Conservation (phyloP, 1,140 invertebrate genomes). For the Vanessa atalanta region DNA sequence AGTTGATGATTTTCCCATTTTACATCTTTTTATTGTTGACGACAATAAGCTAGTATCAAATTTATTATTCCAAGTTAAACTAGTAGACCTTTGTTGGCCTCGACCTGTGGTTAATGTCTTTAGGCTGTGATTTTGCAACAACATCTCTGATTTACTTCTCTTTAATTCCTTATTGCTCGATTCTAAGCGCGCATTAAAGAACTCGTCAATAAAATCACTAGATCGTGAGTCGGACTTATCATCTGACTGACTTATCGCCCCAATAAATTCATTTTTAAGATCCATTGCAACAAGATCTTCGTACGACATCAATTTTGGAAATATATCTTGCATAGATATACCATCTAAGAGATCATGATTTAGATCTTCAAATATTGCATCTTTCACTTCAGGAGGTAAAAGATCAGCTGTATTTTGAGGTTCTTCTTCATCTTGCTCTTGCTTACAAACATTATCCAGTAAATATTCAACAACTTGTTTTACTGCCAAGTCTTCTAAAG, state of each 20-base stretch:
- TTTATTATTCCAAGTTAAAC: constrained; percentile 86
- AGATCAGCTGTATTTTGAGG: constrained; percentile 88
- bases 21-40: constrained; percentile 85
- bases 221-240: constrained; percentile 82
- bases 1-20: constrained; percentile 80
- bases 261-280: constrained; percentile 82
- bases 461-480: constrained; percentile 83
- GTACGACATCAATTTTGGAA: constrained; percentile 77
- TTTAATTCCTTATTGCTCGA: constrained; percentile 82
- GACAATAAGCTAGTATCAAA: constrained; percentile 82
- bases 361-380: constrained; percentile 91
- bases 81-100: constrained; percentile 84
- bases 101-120: constrained; percentile 78
- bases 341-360: constrained; percentile 90
- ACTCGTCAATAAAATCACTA: constrained; percentile 84
- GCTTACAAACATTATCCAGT: constrained; percentile 83
- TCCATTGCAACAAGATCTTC: constrained; percentile 70
- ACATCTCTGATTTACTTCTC: constrained; percentile 83
- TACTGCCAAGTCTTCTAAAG: constrained; percentile 80
- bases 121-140: constrained; percentile 77
- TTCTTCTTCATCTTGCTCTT: constrained; percentile 86
- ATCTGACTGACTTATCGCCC: constrained; percentile 78
- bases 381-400: constrained; percentile 89
- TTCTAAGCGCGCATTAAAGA: constrained; percentile 81
- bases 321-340: constrained; percentile 90